phyloP scores from a whole-genome alignment of 1,140 invertebrate genomes.

The Hyposmocoma kahamanoa region DNA sequence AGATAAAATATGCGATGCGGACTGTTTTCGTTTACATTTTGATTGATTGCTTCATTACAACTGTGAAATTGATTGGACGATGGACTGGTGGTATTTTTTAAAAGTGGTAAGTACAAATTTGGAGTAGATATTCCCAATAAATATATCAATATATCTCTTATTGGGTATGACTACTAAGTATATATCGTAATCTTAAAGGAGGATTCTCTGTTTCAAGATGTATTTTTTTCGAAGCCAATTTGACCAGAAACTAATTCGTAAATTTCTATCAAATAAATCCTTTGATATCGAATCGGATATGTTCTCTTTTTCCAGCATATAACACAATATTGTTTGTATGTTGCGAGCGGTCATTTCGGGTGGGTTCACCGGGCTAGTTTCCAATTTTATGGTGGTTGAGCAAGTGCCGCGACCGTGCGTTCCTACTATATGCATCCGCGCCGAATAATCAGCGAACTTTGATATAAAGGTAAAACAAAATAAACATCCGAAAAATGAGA shows the following conservation, averaged over 20 bases:
- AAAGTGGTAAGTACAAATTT: too few relatives aligned
- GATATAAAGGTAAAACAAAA: conserved; percentile 21
- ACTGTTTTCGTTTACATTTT: conserved; percentile 63
- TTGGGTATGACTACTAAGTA: too few relatives aligned
- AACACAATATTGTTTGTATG: conserved; percentile 5
- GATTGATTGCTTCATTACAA: conserved; percentile 56
- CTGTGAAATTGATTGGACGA: not conserved
- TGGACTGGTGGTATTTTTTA: conserved; percentile 1
- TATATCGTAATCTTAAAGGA: too few relatives aligned
- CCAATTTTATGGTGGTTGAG: conserved; percentile 65
- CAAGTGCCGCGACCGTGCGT: conserved; percentile 25
- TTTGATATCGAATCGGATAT: too few relatives aligned
- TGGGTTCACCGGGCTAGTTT: conserved; percentile 53
- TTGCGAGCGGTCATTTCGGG: conserved; percentile 19
- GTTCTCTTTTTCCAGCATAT: not conserved
- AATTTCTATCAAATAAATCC: too few relatives aligned
- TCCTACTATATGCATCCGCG: not conserved
- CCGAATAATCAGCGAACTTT: conserved; percentile 18
- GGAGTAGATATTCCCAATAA: too few relatives aligned
- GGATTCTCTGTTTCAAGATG: too few relatives aligned
- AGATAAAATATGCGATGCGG: conserved; percentile 70
- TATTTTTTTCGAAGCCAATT: too few relatives aligned
- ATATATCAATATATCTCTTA: too few relatives aligned
- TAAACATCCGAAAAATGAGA: conserved; percentile 20
- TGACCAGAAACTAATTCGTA: too few relatives aligned